A percentile compares a stretch with the other conserved stretches of the same genome.
These are phyloP conservation scores for Drosophila jambulina DNA, from an alignment of 1,140 invertebrate species.

Conservation along the genomic window DNA sequence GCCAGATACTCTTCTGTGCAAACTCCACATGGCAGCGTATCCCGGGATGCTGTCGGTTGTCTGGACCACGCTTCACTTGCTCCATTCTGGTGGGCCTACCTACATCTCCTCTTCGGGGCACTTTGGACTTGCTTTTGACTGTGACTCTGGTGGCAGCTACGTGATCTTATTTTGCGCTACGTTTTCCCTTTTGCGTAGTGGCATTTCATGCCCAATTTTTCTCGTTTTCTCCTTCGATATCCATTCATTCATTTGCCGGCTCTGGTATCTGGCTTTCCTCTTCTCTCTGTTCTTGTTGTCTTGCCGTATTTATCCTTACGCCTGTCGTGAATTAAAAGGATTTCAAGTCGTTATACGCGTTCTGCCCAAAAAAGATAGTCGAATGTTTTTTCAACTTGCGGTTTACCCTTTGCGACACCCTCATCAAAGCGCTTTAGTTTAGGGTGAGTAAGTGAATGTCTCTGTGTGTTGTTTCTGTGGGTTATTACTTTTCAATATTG, in stretches of 20 bases:
- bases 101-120: constrained; percentile 33
- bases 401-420: constrained; percentile 69
- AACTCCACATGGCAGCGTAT: constrained; percentile 32
- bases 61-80: constrained; percentile 67
- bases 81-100: constrained; percentile 75
- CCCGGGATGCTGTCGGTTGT: constrained; percentile 20
- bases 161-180: constrained; percentile 77
- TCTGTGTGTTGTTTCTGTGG: constrained; percentile 73
- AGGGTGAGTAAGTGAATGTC: constrained; percentile 35
- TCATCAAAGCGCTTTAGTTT: constrained; percentile 48
- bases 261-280: neutral
- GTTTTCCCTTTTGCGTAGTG: constrained; percentile 44
- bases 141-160: constrained; percentile 62
- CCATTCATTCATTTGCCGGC: constrained; percentile 63
- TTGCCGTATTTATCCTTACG: constrained; percentile 59
- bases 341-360: constrained; percentile 68
- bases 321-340: constrained; percentile 82
- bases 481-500: constrained; percentile 85
- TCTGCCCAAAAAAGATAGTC: constrained; percentile 69
- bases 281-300: neutral
- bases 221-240: constrained; percentile 62
- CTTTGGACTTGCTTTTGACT: constrained; percentile 18
- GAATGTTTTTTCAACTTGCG: constrained; percentile 78
- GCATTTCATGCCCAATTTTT: constrained; percentile 74
- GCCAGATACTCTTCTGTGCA: constrained; percentile 45